Base-by-base conservation (phyloP, 2,797 vertebrate species). In the Myripristis jacobus region DNA sequence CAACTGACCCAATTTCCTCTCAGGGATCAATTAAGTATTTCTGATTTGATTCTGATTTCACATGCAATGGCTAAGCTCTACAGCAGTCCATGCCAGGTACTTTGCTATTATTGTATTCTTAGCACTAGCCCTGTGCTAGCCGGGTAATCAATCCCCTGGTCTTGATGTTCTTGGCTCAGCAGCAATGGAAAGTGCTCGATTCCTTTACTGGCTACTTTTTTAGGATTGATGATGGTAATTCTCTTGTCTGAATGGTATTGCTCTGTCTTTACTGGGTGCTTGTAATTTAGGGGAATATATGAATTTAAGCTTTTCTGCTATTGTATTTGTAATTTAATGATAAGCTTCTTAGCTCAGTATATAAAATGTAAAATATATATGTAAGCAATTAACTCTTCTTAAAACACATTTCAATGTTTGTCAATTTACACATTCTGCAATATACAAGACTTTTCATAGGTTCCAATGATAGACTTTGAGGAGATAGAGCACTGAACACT, bases 401-500 rank as follows among this genome's bases (percentile, higher is more conserved):
- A 18, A 16, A 46, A 46, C 44, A 46, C 18, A 46, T 46, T 46
- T 46, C 7, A 18, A 46, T n/a, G 2, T 46, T 46, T n/a, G 43
- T 4, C 15, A 3, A 18, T 44, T 44, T 16, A 44, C 16, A 8
- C n/a, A 19, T 18, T 46, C 44, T 46, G 5, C 16, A 18, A 2
- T 46, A 7, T 12, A 25, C 12, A 16, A 12, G 5, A 19, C 11
- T 52, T 52, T 27, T 52, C 24, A 27, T 6, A 4, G 24, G 5
- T 19, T 52, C 10, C 15, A 52, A 25, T 3, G 16, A 52, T 15
- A 27, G 22, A 52, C 22, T 16, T 27, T 15, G 16, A 52, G 15
- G 15, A 29, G 24, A 4, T 48, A 58, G 25, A 46, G 19, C 3
- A 4, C 1, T 16, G 43, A 10, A 48, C 5, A 48, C 96, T 94